phyloP scores from a whole-genome alignment of 2,797 vertebrate species.

The Hapalemur alaotrensis region DNA sequence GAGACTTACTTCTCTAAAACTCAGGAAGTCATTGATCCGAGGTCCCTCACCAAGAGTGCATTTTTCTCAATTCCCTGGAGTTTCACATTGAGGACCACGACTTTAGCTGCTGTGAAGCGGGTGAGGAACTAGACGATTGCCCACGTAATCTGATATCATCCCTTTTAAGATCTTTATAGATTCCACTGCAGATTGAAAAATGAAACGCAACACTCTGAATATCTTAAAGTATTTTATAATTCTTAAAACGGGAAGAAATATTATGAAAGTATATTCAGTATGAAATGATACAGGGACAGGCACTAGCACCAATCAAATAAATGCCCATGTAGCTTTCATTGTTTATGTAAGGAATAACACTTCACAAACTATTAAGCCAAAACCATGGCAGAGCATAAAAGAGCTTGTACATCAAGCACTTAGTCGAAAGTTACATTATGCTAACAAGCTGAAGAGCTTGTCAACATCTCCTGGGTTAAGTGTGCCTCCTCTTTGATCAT shows the following conservation, averaged over 20 bases:
- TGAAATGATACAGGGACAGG: neutral
- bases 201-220: neutral
- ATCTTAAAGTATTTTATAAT: neutral
- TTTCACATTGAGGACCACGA: neutral
- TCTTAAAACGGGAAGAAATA: neutral
- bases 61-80: constrained; percentile 16
- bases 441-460: constrained; percentile 76
- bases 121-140: neutral
- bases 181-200: neutral
- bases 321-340: neutral
- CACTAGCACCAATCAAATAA: neutral
- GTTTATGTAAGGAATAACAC: neutral
- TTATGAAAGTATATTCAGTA: neutral
- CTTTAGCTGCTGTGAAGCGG: neutral
- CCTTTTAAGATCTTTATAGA: neutral
- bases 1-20: neutral
- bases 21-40: constrained; percentile 18
- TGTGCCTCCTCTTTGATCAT: constrained; percentile 81
- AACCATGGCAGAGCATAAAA: constrained; percentile 29
- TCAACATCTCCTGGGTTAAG: constrained; percentile 75
- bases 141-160: neutral
- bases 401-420: constrained; percentile 50
- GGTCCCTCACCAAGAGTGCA: neutral
- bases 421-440: constrained; percentile 63
- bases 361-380: constrained; percentile 7